Percentiles rank a stretch among this genome's conserved stretches.
phyloP scores from a whole-genome alignment of 2,888 invertebrate genomes.

The Eustalomyia histrio region DNA sequence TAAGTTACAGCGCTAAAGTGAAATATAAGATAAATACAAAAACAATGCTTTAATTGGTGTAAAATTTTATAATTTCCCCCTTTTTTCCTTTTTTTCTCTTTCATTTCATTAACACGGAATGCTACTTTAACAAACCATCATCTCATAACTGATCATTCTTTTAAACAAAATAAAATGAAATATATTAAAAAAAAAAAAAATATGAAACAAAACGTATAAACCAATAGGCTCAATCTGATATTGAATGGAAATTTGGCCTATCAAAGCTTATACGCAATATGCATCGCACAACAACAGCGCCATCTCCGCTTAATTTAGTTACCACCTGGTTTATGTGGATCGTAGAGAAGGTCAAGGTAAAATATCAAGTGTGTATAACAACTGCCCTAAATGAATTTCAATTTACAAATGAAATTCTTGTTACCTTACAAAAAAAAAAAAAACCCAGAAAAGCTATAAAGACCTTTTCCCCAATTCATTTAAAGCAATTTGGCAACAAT shows the following conservation, averaged over 20 bases:
- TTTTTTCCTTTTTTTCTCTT: slow-evolving; percentile 51
- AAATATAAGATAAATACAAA: slow-evolving; percentile 28
- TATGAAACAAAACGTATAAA: slow-evolving; percentile 63
- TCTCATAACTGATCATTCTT: slow-evolving; percentile 24
- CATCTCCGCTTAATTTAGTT: slow-evolving; percentile 97
- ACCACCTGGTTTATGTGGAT: slow-evolving; percentile 96
- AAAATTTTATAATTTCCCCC: slow-evolving; percentile 35
- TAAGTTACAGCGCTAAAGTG: slow-evolving; percentile 59
- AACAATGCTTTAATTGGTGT: slow-evolving; percentile 45
- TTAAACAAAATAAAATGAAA: slow-evolving; percentile 54
- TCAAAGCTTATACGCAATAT: slow-evolving; percentile 99
- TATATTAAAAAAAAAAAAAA: slow-evolving; percentile 60
- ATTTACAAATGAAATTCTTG: slow-evolving; percentile 37
- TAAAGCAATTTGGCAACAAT: slow-evolving; percentile 78
- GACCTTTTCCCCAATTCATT: slow-evolving; percentile 79
- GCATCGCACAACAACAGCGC: slow-evolving; percentile 98
- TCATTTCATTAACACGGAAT: slow-evolving; percentile 64
- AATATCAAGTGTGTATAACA: slow-evolving; percentile 72
- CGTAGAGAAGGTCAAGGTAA: slow-evolving; percentile 88
- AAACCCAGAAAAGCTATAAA: slow-evolving; percentile 51
- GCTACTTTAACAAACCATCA: slow-evolving; percentile 49
- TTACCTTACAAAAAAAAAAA: slow-evolving; percentile 22
- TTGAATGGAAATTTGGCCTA: slow-evolving; percentile 99
- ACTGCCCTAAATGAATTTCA: slow-evolving; percentile 66
- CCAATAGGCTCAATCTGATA: slow-evolving; percentile 97